phyloP scores from a whole-genome alignment of 2,797 vertebrate species.

The Odontamblyopus lacepedii region DNA sequence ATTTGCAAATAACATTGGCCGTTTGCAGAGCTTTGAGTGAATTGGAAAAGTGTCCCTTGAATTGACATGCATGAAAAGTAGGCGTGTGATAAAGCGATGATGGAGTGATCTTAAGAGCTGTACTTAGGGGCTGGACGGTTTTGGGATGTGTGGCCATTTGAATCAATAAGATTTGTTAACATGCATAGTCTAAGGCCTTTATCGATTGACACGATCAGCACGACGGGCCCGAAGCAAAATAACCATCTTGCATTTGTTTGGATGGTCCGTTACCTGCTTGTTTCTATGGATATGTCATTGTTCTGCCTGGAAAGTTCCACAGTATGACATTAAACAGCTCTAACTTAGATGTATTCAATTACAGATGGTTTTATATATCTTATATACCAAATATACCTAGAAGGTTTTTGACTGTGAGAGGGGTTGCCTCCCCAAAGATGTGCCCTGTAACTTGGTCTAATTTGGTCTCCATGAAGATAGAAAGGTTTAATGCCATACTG shows the following conservation, averaged over 20 bases:
- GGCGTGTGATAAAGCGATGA: conserved; percentile 39
- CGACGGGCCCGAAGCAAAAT: conserved; percentile 8
- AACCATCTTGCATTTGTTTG: conserved; percentile 34
- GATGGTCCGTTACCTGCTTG: no score
- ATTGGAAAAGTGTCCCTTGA: conserved; percentile 14
- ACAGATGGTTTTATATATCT: no score
- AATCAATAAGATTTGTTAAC: conserved; percentile 49
- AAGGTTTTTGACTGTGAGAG: no score
- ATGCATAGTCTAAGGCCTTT: conserved; percentile 53
- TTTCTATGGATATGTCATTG: no score
- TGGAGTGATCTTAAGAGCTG: conserved; percentile 47
- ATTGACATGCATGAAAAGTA: conserved; percentile 35
- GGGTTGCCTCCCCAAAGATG: no score
- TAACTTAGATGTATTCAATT: no score
- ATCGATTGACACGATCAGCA: conserved; percentile 53
- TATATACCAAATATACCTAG: no score
- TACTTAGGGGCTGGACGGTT: conserved; percentile 36
- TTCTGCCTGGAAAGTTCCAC: no score
- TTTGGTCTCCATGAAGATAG: no score
- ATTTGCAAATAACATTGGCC: conserved; percentile 22
- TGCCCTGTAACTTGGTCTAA: no score
- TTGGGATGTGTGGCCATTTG: conserved; percentile 46
- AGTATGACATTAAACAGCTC: no score
- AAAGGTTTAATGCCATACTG: no score
- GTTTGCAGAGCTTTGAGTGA: conserved; percentile 14